Base-by-base conservation (phyloP, 2,797 vertebrate species). In the Eleutherodactylus coqui region DNA sequence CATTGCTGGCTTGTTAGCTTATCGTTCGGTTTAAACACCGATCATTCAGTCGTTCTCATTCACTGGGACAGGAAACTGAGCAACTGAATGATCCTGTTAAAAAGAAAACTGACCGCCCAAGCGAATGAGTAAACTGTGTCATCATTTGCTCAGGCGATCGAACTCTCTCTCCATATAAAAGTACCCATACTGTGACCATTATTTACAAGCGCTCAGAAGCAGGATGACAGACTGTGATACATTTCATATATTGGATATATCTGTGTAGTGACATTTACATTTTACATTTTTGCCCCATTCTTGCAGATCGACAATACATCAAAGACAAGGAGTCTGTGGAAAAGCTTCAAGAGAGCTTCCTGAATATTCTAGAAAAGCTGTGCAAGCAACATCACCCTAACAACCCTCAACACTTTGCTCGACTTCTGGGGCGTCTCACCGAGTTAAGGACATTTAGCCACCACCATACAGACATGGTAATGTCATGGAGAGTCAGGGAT, bases 401-500 rank as follows among this genome's bases (percentile, higher is more conserved):
- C n/a, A 96, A 98, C 81, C 96, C 96, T 8, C 98, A 99, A 90
- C 97, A 98, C 43, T 99, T 99, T n/a, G 98, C 98, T 3, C 96
- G 97, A 19, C 95, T 99, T 45, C 92, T 99, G 90, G 98, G 98
- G 2, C 96, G 98, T 3, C 94, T 99, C 58, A 98, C 98, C 0
- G 98, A 99, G 90, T 91, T 99, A 88, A 92, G 98, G 84, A 99
- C 98, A 0, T 97, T 99, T 91, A 99, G 96, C 91, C 98, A 99
- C 70, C 95, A 98, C 90, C 98, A 99, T 0, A 94, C 97, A 0
- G 97, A 99, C 91, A 98, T 99, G 98, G 93, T 99, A 88, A 96
- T 97, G 87, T 98, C 98, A 1, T 99, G 98, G 98, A 95, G 96
- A 82, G 95, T 95, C 83, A 97, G 96, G 0, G 96, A 99, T 88